A percentile compares a stretch with the other conserved stretches of the same genome.
These are phyloP conservation scores for Halcyon leucocephala DNA, from an alignment of 2,797 vertebrate genomes.

Conservation along the genomic window DNA sequence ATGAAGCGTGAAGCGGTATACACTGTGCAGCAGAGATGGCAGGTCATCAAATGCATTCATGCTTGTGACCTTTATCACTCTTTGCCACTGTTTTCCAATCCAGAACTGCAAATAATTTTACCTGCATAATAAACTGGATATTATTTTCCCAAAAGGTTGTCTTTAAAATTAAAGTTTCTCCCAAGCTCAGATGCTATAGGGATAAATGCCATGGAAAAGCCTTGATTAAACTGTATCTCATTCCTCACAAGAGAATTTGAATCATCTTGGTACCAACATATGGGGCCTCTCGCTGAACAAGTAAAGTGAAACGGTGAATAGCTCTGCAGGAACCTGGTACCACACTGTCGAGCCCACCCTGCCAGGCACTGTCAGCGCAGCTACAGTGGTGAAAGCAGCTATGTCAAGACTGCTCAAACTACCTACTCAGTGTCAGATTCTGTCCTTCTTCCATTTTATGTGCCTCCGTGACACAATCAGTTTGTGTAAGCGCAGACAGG, in stretches of 20 bases:
- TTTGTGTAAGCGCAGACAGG: accelerated
- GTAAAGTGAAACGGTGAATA: accelerated
- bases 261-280: accelerated
- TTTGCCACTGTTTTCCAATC: neutral
- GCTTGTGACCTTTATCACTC: neutral
- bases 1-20: neutral
- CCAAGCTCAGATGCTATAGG: accelerated
- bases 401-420: accelerated
- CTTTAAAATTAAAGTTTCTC: neutral
- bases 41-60: neutral
- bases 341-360: accelerated
- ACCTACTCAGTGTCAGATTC: accelerated
- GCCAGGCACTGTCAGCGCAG: accelerated
- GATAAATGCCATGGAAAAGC: neutral
- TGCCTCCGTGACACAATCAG: accelerated
- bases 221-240: neutral
- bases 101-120: neutral
- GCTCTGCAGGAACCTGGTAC: accelerated
- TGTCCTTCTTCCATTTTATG: accelerated
- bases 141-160: neutral
- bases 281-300: accelerated
- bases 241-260: neutral
- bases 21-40: neutral
- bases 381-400: accelerated
- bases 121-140: neutral